These are phyloP conservation scores for Ciconia maguari DNA, from an alignment of 2,113 vertebrate species.

Conservation along the genomic window DNA sequence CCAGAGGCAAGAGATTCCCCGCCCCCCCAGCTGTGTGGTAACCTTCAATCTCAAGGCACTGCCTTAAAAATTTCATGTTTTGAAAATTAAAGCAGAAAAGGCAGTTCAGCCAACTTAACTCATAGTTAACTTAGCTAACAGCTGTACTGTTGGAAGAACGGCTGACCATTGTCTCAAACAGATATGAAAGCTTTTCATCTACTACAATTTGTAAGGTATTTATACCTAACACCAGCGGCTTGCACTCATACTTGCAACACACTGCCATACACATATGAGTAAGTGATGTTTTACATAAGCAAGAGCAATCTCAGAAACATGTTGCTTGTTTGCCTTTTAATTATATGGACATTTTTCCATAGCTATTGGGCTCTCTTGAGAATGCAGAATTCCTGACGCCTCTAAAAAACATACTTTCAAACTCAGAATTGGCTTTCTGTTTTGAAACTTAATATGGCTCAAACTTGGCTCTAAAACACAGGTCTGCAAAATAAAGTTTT, in stretches of 20 bases:
- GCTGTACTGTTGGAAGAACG: neutral
- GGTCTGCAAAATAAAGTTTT: neutral
- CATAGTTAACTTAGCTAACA: neutral
- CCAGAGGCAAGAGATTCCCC: neutral
- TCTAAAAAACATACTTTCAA: neutral
- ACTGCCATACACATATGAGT: neutral
- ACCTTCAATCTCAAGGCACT: neutral
- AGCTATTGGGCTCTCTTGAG: neutral
- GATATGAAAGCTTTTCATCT: neutral
- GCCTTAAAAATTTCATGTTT: neutral
- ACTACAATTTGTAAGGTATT: neutral
- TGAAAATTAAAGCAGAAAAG: neutral
- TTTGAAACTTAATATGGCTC: neutral
- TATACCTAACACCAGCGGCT: neutral
- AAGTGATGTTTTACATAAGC: neutral
- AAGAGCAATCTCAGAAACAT: neutral
- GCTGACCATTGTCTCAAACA: neutral
- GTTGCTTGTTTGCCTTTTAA: neutral
- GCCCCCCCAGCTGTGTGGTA: neutral
- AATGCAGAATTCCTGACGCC: fast-evolving
- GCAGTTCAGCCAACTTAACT: neutral
- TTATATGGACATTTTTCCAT: neutral
- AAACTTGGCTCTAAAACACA: neutral
- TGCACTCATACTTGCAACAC: neutral
- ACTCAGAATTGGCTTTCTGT: neutral